These are phyloP conservation scores for Dreissena polymorpha DNA, from an alignment of 1,140 invertebrate genomes.

Conservation along the genomic window DNA sequence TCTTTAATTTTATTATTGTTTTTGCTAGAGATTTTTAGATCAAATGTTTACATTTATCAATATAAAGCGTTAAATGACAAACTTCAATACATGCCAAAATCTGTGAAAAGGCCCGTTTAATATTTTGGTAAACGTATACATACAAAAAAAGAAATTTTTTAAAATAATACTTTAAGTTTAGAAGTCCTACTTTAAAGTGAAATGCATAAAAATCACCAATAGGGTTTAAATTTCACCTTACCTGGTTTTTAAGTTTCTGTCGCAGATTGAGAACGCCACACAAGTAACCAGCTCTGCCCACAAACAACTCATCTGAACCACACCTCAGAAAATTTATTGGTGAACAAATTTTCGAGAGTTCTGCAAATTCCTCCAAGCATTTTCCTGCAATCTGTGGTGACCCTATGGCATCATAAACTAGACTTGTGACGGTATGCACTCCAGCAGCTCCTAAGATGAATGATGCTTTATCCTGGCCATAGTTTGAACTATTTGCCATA, in stretches of 20 bases:
- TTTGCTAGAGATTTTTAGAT: too few species aligned
- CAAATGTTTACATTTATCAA: too few species aligned
- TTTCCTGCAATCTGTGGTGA: constrained; percentile 62
- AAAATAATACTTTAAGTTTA: too few species aligned
- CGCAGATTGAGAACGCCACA: constrained; percentile 87
- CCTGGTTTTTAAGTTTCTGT: constrained; percentile 53
- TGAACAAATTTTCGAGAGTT: constrained; percentile 72
- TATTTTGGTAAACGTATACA: too few species aligned
- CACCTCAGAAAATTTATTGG: constrained; percentile 84
- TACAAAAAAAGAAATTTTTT: too few species aligned
- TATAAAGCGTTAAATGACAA: too few species aligned
- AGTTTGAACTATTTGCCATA: constrained; percentile 62
- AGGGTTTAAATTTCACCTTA: too few species aligned
- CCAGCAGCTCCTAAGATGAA: constrained; percentile 81
- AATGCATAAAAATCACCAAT: too few species aligned
- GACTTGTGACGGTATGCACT: constrained; percentile 77
- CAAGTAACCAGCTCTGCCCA: constrained; percentile 90
- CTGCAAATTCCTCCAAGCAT: constrained; percentile 71
- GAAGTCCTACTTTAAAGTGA: too few species aligned
- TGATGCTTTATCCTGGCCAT: constrained; percentile 65
- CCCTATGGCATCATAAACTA: constrained; percentile 73
- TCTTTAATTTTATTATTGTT: too few species aligned
- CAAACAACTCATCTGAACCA: constrained; percentile 91
- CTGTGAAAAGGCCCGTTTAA: too few species aligned
- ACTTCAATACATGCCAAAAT: too few species aligned